Evolutionary conservation across 2,797 vertebrate genomes (phyloP), one percentile per base, ranked within the genome.

Genomic region (Bradypodion pumilum): DNA sequence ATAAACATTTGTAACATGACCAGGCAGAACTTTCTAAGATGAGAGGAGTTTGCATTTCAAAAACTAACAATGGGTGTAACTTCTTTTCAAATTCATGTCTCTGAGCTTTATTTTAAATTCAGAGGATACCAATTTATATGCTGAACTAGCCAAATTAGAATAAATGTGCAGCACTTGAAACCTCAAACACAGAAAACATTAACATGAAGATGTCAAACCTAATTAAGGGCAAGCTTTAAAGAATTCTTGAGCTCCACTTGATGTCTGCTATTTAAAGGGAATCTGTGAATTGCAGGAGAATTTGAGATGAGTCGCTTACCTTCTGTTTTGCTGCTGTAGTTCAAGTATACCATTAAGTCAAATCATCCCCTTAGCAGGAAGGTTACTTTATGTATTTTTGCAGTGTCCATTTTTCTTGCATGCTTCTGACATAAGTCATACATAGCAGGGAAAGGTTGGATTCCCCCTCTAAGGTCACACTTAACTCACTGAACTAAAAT

Each of bases 211-310:
- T 72, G 56, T 88, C 80, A 88, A 75, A 82, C 56, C 19, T 88
- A 89, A 78, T 88, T 90, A 76, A 86, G 37, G 63, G 8, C 77
- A 83, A 68, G 3, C 84, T 90, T 77, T 63, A 65, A 89, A 89
- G 63, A 10, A 23, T 65, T 44, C 44, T 93, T 91, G 69, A 86
- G 70, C 70, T 85, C 25, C 46, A 68, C 13, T 44, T 89, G 74
- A 37, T 86, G 84, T 82, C 86, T 85, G 27, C 74, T 86, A 0
- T 81, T 92, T 87, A 85, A 85, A 62, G 49, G 70, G 42, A 90
- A 68, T 44, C 2, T 1, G 0, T 68, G 62, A 49, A 19, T 62
- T 66, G 52, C 40, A 84, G 87, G 16, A 89, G 78, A 72, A 21
- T 12, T n/a, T 88, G 84, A 35, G 25, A 88, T 85, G 29, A 59